Conservation (phyloP, 1,140 invertebrate genomes). For the Drosophila albomicans region DNA sequence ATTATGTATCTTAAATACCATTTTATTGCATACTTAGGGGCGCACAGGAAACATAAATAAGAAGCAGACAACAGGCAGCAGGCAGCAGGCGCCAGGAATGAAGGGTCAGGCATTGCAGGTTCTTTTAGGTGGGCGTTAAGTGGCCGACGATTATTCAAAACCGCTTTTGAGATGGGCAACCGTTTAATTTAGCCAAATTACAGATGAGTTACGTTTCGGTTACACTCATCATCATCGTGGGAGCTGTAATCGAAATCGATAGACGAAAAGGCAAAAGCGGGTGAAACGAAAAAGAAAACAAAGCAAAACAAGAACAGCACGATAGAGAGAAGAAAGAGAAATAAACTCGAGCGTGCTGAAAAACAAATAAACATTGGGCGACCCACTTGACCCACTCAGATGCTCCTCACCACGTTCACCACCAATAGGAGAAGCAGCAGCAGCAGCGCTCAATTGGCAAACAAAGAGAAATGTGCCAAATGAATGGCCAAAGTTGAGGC, state of each 20-base stretch:
- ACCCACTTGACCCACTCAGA: conserved; percentile 47
- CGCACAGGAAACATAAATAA: conserved; percentile 28
- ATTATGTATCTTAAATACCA: conserved; percentile 64
- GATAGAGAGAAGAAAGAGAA: neutral
- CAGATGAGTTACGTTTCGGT: conserved; percentile 10
- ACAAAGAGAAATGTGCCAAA: conserved; percentile 81
- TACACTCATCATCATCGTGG: conserved; percentile 19
- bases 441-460: conserved; percentile 58
- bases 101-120: no score
- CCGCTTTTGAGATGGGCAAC: conserved; percentile 10
- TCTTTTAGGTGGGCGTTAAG: conserved; percentile 27
- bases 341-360: conserved; percentile 17
- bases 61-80: no score
- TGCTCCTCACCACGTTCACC: conserved; percentile 5
- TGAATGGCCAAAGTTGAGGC: conserved; percentile 76
- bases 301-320: neutral
- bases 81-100: no score
- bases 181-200: conserved; percentile 43
- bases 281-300: conserved; percentile 2
- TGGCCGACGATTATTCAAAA: conserved; percentile 60
- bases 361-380: conserved; percentile 48
- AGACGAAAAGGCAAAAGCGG: neutral
- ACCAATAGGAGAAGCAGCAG: neutral
- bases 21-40: conserved; percentile 74
- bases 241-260: conserved; percentile 29